phyloP scores from a whole-genome alignment of 2,797 vertebrate genomes.

The Natrix natrix region DNA sequence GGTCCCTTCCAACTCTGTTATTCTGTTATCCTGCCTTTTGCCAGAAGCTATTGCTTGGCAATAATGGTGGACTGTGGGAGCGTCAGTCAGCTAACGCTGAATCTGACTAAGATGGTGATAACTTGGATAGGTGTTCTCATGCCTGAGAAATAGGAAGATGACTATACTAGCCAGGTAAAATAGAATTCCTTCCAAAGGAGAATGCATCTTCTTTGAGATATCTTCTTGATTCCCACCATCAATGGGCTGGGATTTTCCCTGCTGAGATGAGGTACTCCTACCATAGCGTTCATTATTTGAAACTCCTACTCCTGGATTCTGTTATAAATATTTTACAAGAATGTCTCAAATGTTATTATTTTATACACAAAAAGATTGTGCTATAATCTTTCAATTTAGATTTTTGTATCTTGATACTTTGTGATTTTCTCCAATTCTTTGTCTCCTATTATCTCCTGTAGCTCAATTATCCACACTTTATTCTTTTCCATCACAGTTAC shows the following conservation, averaged over 20 bases:
- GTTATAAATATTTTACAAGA: not conserved
- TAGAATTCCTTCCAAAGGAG: not conserved
- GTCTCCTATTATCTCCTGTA: not conserved
- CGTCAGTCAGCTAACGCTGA: not conserved
- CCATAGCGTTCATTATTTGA: not conserved
- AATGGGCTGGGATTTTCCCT: not conserved
- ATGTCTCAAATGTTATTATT: not conserved
- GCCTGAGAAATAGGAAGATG: not conserved
- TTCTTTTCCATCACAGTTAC: not conserved
- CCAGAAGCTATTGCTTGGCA: not conserved
- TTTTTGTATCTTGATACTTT: not conserved
- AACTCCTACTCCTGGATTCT: not conserved
- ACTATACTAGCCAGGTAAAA: not conserved
- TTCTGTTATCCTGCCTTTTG: not conserved
- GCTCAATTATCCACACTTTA: not conserved
- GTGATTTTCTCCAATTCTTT: not conserved
- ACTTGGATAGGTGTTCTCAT: not conserved
- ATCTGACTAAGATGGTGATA: not conserved
- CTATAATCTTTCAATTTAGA: not conserved
- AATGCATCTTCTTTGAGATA: not conserved
- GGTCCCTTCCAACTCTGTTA: not conserved
- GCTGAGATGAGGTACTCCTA: not conserved
- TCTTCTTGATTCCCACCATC: not conserved
- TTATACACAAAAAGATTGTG: not conserved
- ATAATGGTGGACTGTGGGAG: not conserved